Evolutionary conservation across 2,113 vertebrate genomes (phyloP).

Genomic region (Bagarius yarrelli): DNA sequence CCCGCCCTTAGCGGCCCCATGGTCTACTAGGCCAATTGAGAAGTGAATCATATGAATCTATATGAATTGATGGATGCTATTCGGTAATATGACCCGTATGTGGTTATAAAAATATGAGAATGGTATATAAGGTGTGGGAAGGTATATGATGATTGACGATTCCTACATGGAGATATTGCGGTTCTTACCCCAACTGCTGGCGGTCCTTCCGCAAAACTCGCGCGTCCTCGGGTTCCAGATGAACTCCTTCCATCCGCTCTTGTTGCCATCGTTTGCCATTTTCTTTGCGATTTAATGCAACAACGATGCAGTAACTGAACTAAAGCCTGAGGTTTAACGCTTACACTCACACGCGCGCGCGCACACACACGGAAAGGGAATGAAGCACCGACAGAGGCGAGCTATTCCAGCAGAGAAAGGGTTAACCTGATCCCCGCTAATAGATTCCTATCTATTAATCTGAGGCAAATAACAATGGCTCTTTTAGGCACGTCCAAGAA

Average conservation of each 20-base stretch:
- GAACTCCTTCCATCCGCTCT: slow-evolving; percentile 79
- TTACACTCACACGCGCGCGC: not conserved
- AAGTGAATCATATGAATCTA: not conserved
- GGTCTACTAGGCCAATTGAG: too few relatives aligned
- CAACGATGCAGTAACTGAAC: not conserved
- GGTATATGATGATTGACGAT: not conserved
- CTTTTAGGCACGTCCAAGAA: not conserved
- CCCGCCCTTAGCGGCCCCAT: too few relatives aligned
- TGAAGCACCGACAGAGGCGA: not conserved
- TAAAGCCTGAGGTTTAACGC: not conserved
- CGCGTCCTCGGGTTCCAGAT: slow-evolving; percentile 87
- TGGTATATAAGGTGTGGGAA: not conserved
- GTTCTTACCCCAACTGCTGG: slow-evolving; percentile 85
- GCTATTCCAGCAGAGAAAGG: not conserved
- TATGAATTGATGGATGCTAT: not conserved
- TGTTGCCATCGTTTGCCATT: slow-evolving; percentile 80
- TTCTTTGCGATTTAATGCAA: slow-evolving; percentile 37
- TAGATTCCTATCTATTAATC: not conserved
- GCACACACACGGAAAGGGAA: not conserved
- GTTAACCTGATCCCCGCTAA: not conserved
- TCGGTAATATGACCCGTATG: not conserved
- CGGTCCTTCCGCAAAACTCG: slow-evolving; percentile 87
- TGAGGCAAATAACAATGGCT: not conserved
- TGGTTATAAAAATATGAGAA: not conserved
- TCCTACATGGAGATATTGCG: not conserved